Evolutionary conservation across 2,888 invertebrate species (phyloP), one percentile per base, ranked within the genome.

Genomic region (Rotaria macrura): DNA sequence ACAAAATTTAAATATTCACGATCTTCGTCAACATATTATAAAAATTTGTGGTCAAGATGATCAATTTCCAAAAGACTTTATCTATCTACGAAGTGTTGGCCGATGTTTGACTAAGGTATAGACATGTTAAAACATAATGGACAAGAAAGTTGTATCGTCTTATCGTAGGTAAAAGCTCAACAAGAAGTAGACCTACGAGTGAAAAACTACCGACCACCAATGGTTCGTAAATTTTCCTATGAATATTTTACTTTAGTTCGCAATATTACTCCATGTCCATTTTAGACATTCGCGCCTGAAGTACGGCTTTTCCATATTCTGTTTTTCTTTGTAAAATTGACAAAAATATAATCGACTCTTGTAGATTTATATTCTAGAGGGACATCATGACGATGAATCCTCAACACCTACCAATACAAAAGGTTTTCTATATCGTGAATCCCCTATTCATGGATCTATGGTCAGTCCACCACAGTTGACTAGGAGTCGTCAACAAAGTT

Each of bases 11-110:
- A 88, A 89, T 85, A 88, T 91, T n/a, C 88, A 88, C 85, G 90
- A 90, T 86, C 88, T 92, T 43, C 89, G 92, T 79, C 89, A 89
- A 85, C 91, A 92, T 87, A 89, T 92, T 38, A 89, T 89, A n/a
- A 88, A 89, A 23, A 91, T 92, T 87, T 89, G 91, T 72, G 91
- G 91, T 85, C 89, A 90, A 84, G 91, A 91, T 52, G 89, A 89
- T 7, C 10, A 12, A 25, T 88, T 92, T 20, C 92, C 92, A 17
- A 88, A 90, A 85, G 91, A 91, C 86, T 92, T 90, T 88, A 91
- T 92, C 83, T 92, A 92, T 88, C 89, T 92, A 29, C 89, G 91
- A 88, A 91, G 91, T 88, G 92, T 92, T n/a, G 92, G 92, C n/a
- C 89, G 92, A 87, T 91, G 92, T 88, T 91, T 92, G 87, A 91